These are phyloP conservation scores for Cyrtodaria siliqua DNA, from an alignment of 2,888 invertebrate genomes.

Conservation along the genomic window DNA sequence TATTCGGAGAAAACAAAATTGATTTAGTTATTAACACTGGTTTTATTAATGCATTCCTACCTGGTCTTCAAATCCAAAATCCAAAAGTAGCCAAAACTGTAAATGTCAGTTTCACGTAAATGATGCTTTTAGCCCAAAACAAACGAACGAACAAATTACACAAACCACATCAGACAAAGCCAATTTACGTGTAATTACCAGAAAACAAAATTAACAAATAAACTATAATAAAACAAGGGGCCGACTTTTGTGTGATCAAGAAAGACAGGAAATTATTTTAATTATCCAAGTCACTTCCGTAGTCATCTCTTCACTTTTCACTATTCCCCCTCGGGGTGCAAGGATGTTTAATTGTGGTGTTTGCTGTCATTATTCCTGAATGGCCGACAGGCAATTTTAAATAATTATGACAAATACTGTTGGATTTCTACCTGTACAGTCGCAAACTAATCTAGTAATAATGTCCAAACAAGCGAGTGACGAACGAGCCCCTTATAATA, in stretches of 20 bases:
- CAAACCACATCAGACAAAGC: too few relatives aligned
- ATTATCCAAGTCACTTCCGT: constrained; percentile 55
- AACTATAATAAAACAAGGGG: constrained; percentile 16
- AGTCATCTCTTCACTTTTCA: constrained; percentile 2
- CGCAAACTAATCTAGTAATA: constrained; percentile 35
- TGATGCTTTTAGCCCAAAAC: too few relatives aligned
- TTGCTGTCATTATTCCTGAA: constrained; percentile 48
- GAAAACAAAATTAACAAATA: constrained; percentile 3
- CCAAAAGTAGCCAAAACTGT: too few relatives aligned
- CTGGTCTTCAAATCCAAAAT: too few relatives aligned
- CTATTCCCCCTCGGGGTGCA: constrained; percentile 25
- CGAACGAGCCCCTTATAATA: background rate
- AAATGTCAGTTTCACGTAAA: too few relatives aligned
- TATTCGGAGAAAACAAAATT: too few relatives aligned
- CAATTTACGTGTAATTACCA: constrained; percentile 5
- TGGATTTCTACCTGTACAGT: constrained; percentile 36
- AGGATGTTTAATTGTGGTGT: constrained; percentile 55
- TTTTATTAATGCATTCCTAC: too few relatives aligned
- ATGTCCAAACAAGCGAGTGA: constrained; percentile 38
- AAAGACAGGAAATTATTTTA: constrained; percentile 54
- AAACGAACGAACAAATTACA: background rate
- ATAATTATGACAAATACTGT: constrained; percentile 67
- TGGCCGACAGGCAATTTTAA: constrained; percentile 48
- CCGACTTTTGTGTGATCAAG: constrained; percentile 3
- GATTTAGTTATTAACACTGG: too few relatives aligned